Evolutionary conservation across 1,140 invertebrate species (phyloP).

Genomic region (Bombus fervidus): DNA sequence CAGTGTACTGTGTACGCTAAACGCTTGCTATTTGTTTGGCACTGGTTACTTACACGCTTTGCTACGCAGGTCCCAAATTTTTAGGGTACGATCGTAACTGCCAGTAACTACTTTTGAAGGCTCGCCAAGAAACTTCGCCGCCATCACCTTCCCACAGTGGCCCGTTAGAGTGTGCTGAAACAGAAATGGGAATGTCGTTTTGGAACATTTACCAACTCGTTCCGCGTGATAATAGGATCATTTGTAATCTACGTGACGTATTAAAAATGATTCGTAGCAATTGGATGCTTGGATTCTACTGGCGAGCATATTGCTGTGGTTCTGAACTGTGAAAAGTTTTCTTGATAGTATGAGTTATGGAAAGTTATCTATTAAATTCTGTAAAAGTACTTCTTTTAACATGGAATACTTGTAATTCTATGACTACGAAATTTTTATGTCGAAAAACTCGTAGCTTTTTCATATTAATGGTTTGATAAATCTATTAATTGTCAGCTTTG

Average conservation of each 20-base stretch:
- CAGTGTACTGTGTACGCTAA: neutral
- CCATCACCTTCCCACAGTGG: slow-evolving; percentile 97
- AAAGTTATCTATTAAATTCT: neutral
- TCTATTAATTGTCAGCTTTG: neutral
- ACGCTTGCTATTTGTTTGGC: slow-evolving; percentile 23
- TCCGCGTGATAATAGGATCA: slow-evolving; percentile 19
- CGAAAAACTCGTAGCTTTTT: neutral
- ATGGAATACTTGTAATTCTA: neutral
- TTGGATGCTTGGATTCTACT: neutral
- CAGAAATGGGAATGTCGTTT: slow-evolving; percentile 74
- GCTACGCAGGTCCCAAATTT: slow-evolving; percentile 97
- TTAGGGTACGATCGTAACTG: slow-evolving; percentile 97
- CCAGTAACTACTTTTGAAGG: slow-evolving; percentile 95
- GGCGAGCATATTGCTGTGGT: neutral
- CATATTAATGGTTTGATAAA: neutral
- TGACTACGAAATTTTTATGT: neutral
- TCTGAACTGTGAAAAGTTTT: neutral
- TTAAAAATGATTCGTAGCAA: slow-evolving; percentile 11
- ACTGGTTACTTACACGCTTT: slow-evolving; percentile 91
- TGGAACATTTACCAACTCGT: slow-evolving; percentile 35
- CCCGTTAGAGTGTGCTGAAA: slow-evolving; percentile 97
- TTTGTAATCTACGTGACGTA: slow-evolving; percentile 25
- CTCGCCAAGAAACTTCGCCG: slow-evolving; percentile 95
- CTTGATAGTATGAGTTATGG: neutral
- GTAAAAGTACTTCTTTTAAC: no score